Percentiles rank a stretch among this genome's conserved stretches.
phyloP scores from a whole-genome alignment of 2,888 invertebrate genomes.

The Leptopilina myrica region DNA sequence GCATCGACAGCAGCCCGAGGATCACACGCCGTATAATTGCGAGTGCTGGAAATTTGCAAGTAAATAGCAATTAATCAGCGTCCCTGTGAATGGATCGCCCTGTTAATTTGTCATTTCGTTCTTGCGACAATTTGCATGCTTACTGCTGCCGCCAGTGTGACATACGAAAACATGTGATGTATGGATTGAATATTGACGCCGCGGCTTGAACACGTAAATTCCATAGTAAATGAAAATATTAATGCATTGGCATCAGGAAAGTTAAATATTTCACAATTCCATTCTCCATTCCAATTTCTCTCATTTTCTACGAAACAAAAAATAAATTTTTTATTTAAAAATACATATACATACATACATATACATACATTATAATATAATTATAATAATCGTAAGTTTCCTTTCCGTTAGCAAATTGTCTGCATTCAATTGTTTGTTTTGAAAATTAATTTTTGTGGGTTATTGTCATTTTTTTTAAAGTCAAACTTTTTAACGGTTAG shows the following conservation, averaged over 20 bases:
- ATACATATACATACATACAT: too few relatives aligned
- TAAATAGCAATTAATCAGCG: slow-evolving; percentile 76
- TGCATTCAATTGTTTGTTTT: too few relatives aligned
- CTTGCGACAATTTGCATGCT: slow-evolving; percentile 69
- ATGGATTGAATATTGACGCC: slow-evolving; percentile 35
- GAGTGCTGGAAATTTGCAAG: slow-evolving; percentile 73
- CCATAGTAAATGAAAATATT: background rate
- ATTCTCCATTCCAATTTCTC: too few relatives aligned
- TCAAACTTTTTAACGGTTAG: too few relatives aligned
- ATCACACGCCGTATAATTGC: slow-evolving; percentile 66
- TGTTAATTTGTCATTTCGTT: slow-evolving; percentile 73
- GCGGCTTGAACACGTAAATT: background rate
- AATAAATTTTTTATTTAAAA: too few relatives aligned
- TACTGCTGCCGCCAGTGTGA: slow-evolving; percentile 53
- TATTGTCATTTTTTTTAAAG: too few relatives aligned
- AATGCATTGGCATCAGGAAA: background rate
- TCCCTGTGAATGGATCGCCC: slow-evolving; percentile 68
- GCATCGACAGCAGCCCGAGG: slow-evolving; percentile 59
- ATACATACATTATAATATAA: too few relatives aligned
- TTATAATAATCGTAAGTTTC: too few relatives aligned
- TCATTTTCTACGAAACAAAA: too few relatives aligned
- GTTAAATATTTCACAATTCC: too few relatives aligned
- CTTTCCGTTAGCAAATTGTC: too few relatives aligned
- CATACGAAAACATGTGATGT: slow-evolving; percentile 50
- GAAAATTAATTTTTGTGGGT: too few relatives aligned